Base-by-base conservation (phyloP, 2,797 vertebrate species). In the Parauchenoglanis ngamensis region DNA sequence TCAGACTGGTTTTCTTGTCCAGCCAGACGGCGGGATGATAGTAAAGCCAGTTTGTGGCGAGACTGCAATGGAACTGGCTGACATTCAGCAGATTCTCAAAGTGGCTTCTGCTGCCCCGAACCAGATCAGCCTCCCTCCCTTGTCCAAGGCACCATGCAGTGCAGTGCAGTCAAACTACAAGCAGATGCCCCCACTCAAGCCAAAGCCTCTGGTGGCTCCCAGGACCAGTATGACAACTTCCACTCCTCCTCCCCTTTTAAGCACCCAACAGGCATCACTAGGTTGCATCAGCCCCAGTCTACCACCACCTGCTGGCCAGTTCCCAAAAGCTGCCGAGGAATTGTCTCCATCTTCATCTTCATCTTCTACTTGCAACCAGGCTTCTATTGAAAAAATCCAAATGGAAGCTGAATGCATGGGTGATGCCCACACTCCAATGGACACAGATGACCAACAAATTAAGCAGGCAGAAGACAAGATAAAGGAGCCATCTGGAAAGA, bases 71-170 rank as follows among this genome's bases (percentile, higher is more conserved):
- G 90, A 91, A 61, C 90, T 95, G 87, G 98, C 98, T 0, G 98
- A 99, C 92, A 98, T 99, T 92, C 98, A 99, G 93, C 98, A 99
- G 95, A 99, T 99, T 91, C 96, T 99, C 89, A 98, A 97, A 91
- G 97, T 99, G 96, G 96, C 98, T 7, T 96, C 97, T 0, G 96
- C 96, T 0, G 96, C 97, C 4, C 96, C 96, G 10, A 87, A 88
- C 78, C 98, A 98, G 28, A 94, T 95, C 21, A 81, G 88, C 28
- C 89, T 90, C 89, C 97, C 97, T 0, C 94, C 96, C 0, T 89
- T 94, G 87, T 94, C 95, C 63, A 95, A 95, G 89, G 94, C 94
- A 3, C 93, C 94, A 0, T 94, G 93, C 15, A 92, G 93, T 83
- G 80, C 87, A 92, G 46, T 94, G 93, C 92, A 93, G 93, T 83